Percentiles rank a stretch among this genome's conserved stretches.
Conservation (phyloP, 2,113 vertebrate species). For the Dryoscopus gambensis region DNA sequence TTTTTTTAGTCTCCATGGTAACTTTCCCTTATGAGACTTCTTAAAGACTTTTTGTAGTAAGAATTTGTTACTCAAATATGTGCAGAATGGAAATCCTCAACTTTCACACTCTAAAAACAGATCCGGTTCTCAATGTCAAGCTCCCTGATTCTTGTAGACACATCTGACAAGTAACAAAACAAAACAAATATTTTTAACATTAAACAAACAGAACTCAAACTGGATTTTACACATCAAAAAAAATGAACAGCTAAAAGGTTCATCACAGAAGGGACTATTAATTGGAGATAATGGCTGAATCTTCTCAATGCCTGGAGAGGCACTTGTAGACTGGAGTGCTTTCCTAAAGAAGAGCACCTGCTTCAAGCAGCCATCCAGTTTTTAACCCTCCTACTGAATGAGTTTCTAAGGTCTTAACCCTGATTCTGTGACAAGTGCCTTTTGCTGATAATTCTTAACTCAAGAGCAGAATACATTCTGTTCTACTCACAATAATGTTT, state of each 20-base stretch:
- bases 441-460: slow-evolving; percentile 9
- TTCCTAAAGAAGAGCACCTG: neutral
- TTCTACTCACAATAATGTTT: neutral
- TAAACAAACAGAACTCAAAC: neutral
- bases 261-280: neutral
- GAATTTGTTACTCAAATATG: neutral
- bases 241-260: neutral
- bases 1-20: slow-evolving; percentile 18
- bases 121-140: neutral
- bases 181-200: neutral
- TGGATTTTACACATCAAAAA: neutral
- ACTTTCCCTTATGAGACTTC: neutral
- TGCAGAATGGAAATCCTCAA: neutral
- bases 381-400: neutral
- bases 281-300: neutral
- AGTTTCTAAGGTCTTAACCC: slow-evolving; percentile 4
- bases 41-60: neutral
- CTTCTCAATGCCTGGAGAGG: neutral
- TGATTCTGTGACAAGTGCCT: neutral
- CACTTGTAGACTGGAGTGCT: neutral
- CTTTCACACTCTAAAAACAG: neutral
- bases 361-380: neutral
- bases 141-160: neutral
- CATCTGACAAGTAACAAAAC: neutral
- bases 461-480: neutral